Evolutionary conservation across 2,888 invertebrate species (phyloP).

Genomic region (Creontiades dilutus): DNA sequence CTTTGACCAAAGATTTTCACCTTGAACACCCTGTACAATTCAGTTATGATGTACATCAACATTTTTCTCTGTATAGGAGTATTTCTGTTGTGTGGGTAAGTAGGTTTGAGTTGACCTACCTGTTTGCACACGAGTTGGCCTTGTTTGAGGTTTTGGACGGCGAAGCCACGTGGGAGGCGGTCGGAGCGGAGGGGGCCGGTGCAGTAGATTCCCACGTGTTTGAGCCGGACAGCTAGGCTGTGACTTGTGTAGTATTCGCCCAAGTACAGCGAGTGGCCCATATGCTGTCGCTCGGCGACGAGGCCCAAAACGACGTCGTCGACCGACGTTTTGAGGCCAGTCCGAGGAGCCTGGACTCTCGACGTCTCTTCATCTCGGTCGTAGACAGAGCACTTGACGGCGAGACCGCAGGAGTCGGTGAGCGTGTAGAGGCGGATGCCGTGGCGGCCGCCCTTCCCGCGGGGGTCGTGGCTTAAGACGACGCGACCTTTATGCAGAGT

Average conservation of each 20-base stretch:
- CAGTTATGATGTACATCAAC: no score
- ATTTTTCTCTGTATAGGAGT: no score
- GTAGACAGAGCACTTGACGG: slow-evolving; percentile 76
- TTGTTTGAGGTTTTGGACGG: slow-evolving; percentile 62
- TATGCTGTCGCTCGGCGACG: slow-evolving; percentile 66
- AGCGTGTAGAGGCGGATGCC: slow-evolving; percentile 78
- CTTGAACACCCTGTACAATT: no score
- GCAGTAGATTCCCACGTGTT: slow-evolving; percentile 76
- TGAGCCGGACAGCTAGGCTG: slow-evolving; percentile 63
- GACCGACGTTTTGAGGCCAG: slow-evolving; percentile 71
- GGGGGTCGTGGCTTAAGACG: slow-evolving; percentile 77
- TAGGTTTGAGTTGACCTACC: slow-evolving; percentile 2
- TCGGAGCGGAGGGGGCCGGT: slow-evolving; percentile 77
- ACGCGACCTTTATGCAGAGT: slow-evolving; percentile 78
- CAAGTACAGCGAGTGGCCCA: slow-evolving; percentile 74
- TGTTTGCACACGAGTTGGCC: slow-evolving; percentile 70
- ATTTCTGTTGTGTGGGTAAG: no score
- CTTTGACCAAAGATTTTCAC: no score
- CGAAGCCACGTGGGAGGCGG: slow-evolving; percentile 69
- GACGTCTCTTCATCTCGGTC: slow-evolving; percentile 73
- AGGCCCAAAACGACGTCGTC: slow-evolving; percentile 72
- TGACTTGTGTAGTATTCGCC: slow-evolving; percentile 71
- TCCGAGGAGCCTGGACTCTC: slow-evolving; percentile 72
- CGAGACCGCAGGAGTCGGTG: slow-evolving; percentile 77
- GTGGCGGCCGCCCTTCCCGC: slow-evolving; percentile 56